Evolutionary conservation across 2,888 invertebrate genomes (phyloP).

Genomic region (Pristionchus exspectatus): DNA sequence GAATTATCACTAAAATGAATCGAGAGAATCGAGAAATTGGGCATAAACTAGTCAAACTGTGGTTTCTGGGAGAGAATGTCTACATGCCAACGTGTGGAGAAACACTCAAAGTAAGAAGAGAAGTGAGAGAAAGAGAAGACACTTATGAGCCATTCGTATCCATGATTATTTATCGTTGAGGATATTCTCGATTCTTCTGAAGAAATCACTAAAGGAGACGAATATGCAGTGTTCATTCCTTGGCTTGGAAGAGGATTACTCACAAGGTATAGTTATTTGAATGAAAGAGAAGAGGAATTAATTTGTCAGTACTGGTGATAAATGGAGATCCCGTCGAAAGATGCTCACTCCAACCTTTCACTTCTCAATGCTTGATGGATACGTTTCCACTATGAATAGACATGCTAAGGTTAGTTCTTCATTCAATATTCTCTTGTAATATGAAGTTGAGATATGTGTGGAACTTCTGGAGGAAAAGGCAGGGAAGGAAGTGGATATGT

Average conservation of each 20-base stretch:
- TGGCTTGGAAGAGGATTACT: constrained; percentile 45
- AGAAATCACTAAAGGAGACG: constrained; percentile 28
- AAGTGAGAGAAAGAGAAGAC: neutral
- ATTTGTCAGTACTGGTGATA: constrained; percentile 12
- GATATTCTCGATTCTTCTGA: constrained; percentile 14
- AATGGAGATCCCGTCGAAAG: constrained; percentile 50
- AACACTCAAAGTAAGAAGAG: constrained; percentile 24
- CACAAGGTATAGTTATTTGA: neutral
- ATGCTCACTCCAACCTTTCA: constrained; percentile 54
- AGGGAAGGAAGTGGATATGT: constrained; percentile 4
- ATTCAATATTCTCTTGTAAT: too few relatives aligned
- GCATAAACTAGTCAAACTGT: neutral
- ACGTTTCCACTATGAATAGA: constrained; percentile 39
- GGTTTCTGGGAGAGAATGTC: neutral
- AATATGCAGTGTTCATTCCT: constrained; percentile 33
- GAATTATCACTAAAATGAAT: neutral
- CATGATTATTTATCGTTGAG: neutral
- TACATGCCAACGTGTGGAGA: constrained; percentile 2
- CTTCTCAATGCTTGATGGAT: constrained; percentile 53
- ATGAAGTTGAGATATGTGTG: constrained; percentile 16
- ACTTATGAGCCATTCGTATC: neutral
- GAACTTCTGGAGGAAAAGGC: neutral
- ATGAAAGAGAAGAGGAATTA: neutral
- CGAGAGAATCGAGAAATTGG: neutral
- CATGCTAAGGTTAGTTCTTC: constrained; percentile 33